Evolutionary conservation across 2,113 vertebrate species (phyloP), one percentile per base, ranked within the genome.

Genomic region (Balaeniceps rex): DNA sequence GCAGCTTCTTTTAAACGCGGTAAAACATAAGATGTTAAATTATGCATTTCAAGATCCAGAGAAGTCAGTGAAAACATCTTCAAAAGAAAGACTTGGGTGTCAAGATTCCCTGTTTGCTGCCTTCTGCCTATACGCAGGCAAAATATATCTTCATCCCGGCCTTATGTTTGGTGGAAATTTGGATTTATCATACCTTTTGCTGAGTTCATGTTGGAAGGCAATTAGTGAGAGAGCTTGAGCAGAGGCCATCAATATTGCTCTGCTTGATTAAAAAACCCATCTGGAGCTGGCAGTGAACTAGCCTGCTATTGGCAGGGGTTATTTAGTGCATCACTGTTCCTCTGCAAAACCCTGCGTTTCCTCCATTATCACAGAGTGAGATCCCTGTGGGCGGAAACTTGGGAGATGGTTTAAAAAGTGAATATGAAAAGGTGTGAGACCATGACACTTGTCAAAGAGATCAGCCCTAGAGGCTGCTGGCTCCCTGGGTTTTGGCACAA

Each of bases 171-270:
- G 55, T 90, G 93, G 40, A 97, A 96, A 88, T 95, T 55, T 74
- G 80, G 55, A 75, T 80, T 91, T 94, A 90, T 97, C 51, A 55
- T 90, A 93, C 93, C 95, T 97, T 96, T 94, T 90, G 61, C 93
- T 95, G 94, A 96, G 61, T 95, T 97, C 38, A 61, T 70, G 87
- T 79, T 95, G 90, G 87, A 96, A 97, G 82, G 74, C 93, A 98
- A 97, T 98, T 98, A 98, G 93, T 63, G 79, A 93, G 91, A 96
- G 89, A 96, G 93, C 96, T 96, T 91, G 87, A 76, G 85, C 87
- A 92, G 81, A 79, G 95, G 90, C 95, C 94, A 95, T 97, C 97
- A 95, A 93, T 98, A 97, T 97, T 97, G 94, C 86, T 89, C 92
- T 93, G 87, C 92, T 98, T 96, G 77, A 93, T 97, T 97, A 96